Evolutionary conservation across 2,113 vertebrate genomes (phyloP), one percentile per base, ranked within the genome.

Genomic region (Malurus melanocephalus): DNA sequence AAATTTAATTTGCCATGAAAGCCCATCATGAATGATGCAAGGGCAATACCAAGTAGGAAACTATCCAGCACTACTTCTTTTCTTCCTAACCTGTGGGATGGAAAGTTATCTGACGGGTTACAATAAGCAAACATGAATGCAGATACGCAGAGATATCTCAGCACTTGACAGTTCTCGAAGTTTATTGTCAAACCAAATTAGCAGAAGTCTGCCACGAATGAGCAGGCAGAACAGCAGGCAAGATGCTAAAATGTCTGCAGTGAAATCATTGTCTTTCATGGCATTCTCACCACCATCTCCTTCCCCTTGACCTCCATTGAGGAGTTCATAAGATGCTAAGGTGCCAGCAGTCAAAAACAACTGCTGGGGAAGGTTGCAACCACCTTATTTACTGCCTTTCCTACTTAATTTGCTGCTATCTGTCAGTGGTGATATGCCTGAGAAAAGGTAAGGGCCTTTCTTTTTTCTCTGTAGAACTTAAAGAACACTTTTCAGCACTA

Each of bases 181-280:
- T 89, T 93, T 73, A 69, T 82, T 96, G 95, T 95, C 95, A 95
- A 88, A 96, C 57, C 49, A 86, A 94, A 96, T 96, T 96, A 95
- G 79, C 55, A 85, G 85, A 91, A 86, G n/a, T 46, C 74, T 93
- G 84, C 56, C 84, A 81, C 0, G 1, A 88, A 65, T 59, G 73
- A 88, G 75, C 84, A 87, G 82, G 45, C 88, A 95, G 74, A 93
- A 80, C 59, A 92, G 79, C 76, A 73, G 85, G 67, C 43, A 84
- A 92, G 82, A 92, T 71, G 71, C 28, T 80, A 69, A 91, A 92
- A 85, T 87, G 46, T 81, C 82, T 94, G 35, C 69, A 76, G 35
- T 69, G 55, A 95, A 94, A 82, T 89, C 67, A 56, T 43, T 84
- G 67, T 21, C n/a, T 91, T 93, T 66, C 46, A 9, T 48, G 21